Evolutionary conservation across 1,140 invertebrate species (phyloP).

Genomic region (Temnothorax curvispinosus): DNA sequence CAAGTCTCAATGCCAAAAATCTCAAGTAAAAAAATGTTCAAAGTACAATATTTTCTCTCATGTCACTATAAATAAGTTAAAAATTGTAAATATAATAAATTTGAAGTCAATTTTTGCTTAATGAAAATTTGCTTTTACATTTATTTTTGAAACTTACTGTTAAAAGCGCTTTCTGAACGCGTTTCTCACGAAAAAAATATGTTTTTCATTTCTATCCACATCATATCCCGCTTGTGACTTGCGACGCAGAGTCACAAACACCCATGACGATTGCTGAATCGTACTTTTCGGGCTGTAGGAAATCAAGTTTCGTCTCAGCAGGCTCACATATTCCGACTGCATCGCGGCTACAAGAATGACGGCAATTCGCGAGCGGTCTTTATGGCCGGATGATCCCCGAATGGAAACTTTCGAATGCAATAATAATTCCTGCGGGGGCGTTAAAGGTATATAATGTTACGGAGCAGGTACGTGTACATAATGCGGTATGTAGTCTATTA

Average conservation of each 20-base stretch:
- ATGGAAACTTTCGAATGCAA: conserved; percentile 58
- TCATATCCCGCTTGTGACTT: background rate
- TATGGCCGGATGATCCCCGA: conserved; percentile 47
- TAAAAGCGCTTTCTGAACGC: background rate
- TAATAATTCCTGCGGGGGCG: conserved; percentile 55
- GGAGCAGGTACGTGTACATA: conserved; percentile 56
- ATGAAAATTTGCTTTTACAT: background rate
- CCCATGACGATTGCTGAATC: background rate
- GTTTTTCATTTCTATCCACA: background rate
- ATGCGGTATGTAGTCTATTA: conserved; percentile 64
- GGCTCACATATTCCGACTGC: conserved; percentile 49
- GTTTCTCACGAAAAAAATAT: background rate
- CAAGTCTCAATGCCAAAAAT: background rate
- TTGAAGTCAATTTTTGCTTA: background rate
- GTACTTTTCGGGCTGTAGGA: conserved; percentile 31
- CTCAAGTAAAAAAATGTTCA: background rate
- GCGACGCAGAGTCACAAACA: background rate
- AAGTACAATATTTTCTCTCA: background rate
- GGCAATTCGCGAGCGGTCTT: conserved; percentile 54
- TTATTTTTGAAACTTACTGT: background rate
- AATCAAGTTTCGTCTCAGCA: conserved; percentile 47
- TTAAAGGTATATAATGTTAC: conserved; percentile 52
- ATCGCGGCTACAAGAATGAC: conserved; percentile 52
- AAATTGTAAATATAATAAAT: background rate
- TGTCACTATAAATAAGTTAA: background rate